Percentiles rank a stretch among this genome's conserved stretches.
These are phyloP conservation scores for Catocala fraxini DNA, from an alignment of 2,888 invertebrate species.

Conservation along the genomic window DNA sequence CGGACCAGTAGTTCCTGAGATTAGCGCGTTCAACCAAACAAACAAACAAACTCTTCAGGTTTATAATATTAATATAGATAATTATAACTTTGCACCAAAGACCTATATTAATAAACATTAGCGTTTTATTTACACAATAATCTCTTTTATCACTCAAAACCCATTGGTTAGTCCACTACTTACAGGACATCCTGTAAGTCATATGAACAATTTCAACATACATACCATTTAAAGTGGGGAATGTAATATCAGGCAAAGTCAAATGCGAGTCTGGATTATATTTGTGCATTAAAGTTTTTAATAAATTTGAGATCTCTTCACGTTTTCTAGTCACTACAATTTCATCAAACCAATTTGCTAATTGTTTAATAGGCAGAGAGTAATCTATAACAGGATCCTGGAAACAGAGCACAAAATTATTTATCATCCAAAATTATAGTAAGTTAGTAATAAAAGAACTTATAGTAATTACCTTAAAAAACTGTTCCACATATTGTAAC, in stretches of 20 bases:
- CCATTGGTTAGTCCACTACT: no score
- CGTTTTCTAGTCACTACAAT: slow-evolving; percentile 94
- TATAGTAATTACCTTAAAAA: slow-evolving; percentile 91
- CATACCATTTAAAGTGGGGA: slow-evolving; percentile 92
- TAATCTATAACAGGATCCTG: slow-evolving; percentile 95
- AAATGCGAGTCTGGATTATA: slow-evolving; percentile 90
- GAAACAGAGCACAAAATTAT: slow-evolving; percentile 55
- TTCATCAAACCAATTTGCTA: slow-evolving; percentile 95
- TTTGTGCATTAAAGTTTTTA: slow-evolving; percentile 92
- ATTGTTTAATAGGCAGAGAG: slow-evolving; percentile 92
- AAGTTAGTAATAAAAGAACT: background rate
- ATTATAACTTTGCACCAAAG: no score
- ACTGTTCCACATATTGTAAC: slow-evolving; percentile 98
- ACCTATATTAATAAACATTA: no score
- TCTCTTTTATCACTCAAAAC: no score
- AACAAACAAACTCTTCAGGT: no score
- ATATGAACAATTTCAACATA: slow-evolving; percentile 2
- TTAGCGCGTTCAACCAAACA: no score
- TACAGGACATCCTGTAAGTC: no score
- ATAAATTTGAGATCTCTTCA: slow-evolving; percentile 93
- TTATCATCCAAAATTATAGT: background rate
- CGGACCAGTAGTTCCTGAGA: no score
- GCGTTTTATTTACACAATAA: no score
- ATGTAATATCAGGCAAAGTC: slow-evolving; percentile 90
- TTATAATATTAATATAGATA: no score